A percentile compares a stretch with the other conserved stretches of the same genome.
phyloP scores from a whole-genome alignment of 1,140 invertebrate species.

The Eubasilissa regina region DNA sequence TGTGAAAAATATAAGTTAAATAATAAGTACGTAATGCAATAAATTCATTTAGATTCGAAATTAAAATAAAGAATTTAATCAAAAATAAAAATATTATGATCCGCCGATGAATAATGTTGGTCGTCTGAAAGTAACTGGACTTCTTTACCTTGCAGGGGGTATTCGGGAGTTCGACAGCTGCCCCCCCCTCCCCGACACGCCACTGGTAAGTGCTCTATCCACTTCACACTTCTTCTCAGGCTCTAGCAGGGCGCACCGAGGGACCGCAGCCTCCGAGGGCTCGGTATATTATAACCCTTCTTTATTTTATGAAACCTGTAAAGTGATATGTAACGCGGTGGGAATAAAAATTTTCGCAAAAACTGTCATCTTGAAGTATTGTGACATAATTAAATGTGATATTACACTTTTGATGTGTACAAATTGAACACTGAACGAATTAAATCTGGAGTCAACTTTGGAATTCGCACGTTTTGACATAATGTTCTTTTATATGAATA shows the following conservation, averaged over 20 bases:
- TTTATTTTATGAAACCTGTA: conserved; percentile 33
- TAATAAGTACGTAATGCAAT: too few relatives aligned
- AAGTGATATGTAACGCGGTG: conserved; percentile 17
- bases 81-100: neutral
- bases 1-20: too few relatives aligned
- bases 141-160: conserved; percentile 26
- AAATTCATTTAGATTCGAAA: too few relatives aligned
- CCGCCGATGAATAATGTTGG: conserved; percentile 15
- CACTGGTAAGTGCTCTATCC: conserved; percentile 30
- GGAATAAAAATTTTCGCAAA: neutral
- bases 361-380: neutral
- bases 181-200: conserved; percentile 1
- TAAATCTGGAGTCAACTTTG: too few relatives aligned
- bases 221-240: neutral
- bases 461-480: too few relatives aligned
- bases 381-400: neutral
- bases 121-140: conserved; percentile 33
- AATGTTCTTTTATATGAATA: too few relatives aligned
- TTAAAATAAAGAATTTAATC: too few relatives aligned
- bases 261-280: conserved; percentile 18
- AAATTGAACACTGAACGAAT: too few relatives aligned
- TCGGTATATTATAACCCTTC: conserved; percentile 21
- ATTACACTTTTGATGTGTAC: too few relatives aligned
- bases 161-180: conserved; percentile 31
- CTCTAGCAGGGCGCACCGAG: neutral